Evolutionary conservation across 2,888 invertebrate species (phyloP).

Genomic region (Xestoiulus laeticollis): DNA sequence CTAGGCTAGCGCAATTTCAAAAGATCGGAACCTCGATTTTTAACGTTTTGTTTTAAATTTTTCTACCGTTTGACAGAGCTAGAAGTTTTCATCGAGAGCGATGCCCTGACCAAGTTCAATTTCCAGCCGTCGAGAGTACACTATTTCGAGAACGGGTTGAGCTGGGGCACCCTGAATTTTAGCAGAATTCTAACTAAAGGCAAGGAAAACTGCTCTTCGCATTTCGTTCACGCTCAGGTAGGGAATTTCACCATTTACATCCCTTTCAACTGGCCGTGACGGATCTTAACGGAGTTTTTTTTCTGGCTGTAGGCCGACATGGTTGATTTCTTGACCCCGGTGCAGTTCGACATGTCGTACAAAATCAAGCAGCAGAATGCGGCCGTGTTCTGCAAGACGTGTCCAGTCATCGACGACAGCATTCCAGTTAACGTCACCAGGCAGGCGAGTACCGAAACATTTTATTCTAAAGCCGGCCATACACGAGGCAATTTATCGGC

Average conservation of each 20-base stretch:
- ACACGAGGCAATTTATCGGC: too few relatives aligned
- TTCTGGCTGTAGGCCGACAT: slow-evolving; percentile 38
- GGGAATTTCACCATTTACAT: neutral
- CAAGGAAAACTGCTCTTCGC: neutral
- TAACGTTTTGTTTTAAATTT: slow-evolving; percentile 15
- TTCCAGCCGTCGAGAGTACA: slow-evolving; percentile 39
- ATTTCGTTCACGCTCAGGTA: slow-evolving; percentile 24
- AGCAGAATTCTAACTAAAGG: neutral
- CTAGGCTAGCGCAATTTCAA: neutral
- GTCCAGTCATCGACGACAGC: slow-evolving; percentile 56
- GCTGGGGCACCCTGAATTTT: neutral
- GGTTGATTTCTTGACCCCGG: slow-evolving; percentile 52
- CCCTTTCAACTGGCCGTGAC: neutral
- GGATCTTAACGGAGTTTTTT: neutral
- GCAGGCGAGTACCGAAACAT: neutral
- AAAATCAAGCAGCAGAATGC: slow-evolving; percentile 19
- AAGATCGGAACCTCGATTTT: neutral
- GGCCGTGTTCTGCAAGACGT: slow-evolving; percentile 57
- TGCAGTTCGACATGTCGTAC: slow-evolving; percentile 49
- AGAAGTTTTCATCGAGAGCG: slow-evolving; percentile 40
- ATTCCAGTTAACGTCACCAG: slow-evolving; percentile 40
- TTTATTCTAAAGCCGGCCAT: too few relatives aligned
- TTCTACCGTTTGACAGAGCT: neutral
- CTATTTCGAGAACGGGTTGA: slow-evolving; percentile 21
- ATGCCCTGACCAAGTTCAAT: slow-evolving; percentile 24